Evolutionary conservation across 2,113 vertebrate genomes (phyloP).

Genomic region (Panthera leo): DNA sequence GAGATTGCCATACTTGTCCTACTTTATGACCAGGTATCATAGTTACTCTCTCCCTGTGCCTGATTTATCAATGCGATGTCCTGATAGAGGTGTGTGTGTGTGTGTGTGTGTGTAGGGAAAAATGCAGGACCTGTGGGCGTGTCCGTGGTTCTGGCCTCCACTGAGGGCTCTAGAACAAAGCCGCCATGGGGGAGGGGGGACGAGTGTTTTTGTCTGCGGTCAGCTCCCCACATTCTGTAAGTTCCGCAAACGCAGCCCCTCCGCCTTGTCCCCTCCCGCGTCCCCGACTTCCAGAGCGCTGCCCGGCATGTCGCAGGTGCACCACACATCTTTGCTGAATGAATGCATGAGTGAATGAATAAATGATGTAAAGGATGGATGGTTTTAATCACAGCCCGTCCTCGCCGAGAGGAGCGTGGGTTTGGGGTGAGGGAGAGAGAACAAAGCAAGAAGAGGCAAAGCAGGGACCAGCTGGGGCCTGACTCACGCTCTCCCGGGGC

Average conservation of each 20-base stretch:
- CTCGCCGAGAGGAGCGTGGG: neutral
- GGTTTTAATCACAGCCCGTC: neutral
- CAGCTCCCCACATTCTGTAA: neutral
- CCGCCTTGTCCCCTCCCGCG: accelerated
- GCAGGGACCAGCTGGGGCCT: neutral
- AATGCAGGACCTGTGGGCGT: no score
- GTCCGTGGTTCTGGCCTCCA: neutral
- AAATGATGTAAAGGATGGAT: neutral
- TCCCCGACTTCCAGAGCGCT: neutral
- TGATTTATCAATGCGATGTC: no score
- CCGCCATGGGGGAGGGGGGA: neutral
- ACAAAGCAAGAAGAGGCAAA: neutral
- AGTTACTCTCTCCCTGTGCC: neutral
- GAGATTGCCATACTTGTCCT: neutral
- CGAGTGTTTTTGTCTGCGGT: neutral
- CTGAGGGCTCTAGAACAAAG: neutral
- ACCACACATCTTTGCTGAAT: neutral
- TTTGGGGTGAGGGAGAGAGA: neutral
- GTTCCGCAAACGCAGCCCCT: neutral
- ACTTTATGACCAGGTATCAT: neutral
- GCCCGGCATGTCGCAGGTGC: neutral
- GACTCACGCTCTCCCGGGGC: neutral
- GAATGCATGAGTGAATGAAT: neutral
- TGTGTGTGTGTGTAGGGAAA: neutral
- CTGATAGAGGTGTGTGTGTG: no score